These are phyloP conservation scores for Lethrus apterus DNA, from an alignment of 1,140 invertebrate species.

Conservation along the genomic window DNA sequence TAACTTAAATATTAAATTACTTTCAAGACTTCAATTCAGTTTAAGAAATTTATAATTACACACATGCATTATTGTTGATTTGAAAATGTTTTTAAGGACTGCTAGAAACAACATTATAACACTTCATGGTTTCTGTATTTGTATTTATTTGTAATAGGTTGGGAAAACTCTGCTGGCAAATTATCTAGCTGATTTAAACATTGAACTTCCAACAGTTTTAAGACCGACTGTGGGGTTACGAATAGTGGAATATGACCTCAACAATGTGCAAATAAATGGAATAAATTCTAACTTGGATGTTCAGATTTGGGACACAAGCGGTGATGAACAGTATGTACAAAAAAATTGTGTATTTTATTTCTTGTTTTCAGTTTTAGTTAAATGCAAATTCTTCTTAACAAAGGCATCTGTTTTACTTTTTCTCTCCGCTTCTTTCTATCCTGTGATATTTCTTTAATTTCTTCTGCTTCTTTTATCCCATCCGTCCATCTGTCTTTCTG, in stretches of 20 bases:
- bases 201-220: slow-evolving; percentile 14
- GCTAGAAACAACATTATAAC: neutral
- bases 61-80: neutral
- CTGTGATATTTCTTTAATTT: too few relatives aligned
- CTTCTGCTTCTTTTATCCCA: too few relatives aligned
- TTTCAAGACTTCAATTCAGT: too few relatives aligned
- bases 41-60: too few relatives aligned
- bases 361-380: too few relatives aligned
- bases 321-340: slow-evolving; percentile 17
- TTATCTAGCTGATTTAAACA: slow-evolving; percentile 16
- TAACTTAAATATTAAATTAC: too few relatives aligned
- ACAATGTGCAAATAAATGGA: slow-evolving; percentile 12
- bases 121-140: too few relatives aligned
- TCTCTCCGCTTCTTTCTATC: too few relatives aligned
- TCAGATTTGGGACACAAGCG: slow-evolving; percentile 21
- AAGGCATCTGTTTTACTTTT: too few relatives aligned
- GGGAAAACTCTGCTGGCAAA: slow-evolving; percentile 20
- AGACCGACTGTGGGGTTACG: slow-evolving; percentile 13
- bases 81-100: too few relatives aligned
- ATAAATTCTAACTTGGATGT: slow-evolving; percentile 14
- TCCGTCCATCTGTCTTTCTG: too few relatives aligned
- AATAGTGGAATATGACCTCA: slow-evolving; percentile 19
- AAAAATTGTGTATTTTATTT: neutral
- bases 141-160: slow-evolving; percentile 7
- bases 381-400: too few relatives aligned